phyloP scores from a whole-genome alignment of 2,797 vertebrate species.

The Mormyrops boulengeri region DNA sequence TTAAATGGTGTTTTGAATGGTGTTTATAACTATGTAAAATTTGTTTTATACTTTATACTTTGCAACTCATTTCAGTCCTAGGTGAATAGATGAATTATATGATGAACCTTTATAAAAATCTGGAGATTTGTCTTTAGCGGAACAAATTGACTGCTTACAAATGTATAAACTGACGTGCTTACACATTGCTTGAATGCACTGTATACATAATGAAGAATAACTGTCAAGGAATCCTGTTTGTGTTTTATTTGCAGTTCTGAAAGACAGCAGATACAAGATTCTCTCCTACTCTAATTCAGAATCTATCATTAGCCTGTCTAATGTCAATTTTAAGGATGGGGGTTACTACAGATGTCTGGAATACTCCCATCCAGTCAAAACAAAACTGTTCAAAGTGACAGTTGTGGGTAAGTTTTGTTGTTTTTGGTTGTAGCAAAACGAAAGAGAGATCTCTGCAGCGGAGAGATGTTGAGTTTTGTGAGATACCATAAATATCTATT shows the following conservation, averaged over 20 bases:
- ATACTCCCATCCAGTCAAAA: constrained; percentile 17
- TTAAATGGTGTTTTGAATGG: not conserved
- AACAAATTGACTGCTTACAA: not conserved
- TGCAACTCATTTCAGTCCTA: not conserved
- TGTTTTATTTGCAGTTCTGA: constrained; percentile 39
- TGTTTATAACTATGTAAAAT: not conserved
- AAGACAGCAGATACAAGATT: constrained; percentile 46
- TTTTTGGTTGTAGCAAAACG: constrained; percentile 1
- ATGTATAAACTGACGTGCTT: not conserved
- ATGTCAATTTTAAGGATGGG: constrained; percentile 54
- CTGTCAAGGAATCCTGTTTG: not conserved
- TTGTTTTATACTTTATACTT: not conserved
- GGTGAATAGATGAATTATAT: not conserved
- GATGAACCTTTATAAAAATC: not conserved
- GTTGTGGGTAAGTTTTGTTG: constrained; percentile 53
- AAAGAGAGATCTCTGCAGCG: not conserved
- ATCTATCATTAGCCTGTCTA: constrained; percentile 47
- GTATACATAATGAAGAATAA: not conserved
- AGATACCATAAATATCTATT: not conserved
- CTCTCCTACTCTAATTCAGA: constrained; percentile 35
- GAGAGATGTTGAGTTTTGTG: not conserved
- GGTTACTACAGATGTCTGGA: constrained; percentile 55
- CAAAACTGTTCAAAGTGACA: constrained; percentile 47
- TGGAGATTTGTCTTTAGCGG: not conserved
- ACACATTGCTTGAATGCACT: not conserved